Evolutionary conservation across 2,113 vertebrate species (phyloP).

Genomic region (Orcinus orca): DNA sequence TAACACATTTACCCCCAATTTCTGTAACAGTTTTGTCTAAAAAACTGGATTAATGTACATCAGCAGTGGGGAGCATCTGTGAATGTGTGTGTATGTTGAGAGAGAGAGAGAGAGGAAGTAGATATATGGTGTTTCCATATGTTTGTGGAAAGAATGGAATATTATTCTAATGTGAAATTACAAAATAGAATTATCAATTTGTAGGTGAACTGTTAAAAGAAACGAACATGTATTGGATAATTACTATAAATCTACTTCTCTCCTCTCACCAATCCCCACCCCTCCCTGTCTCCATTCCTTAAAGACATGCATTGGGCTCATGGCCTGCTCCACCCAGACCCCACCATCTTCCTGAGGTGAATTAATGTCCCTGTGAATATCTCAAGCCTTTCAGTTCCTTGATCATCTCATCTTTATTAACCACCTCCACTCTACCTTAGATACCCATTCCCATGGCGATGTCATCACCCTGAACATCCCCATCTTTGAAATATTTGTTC

Average conservation of each 20-base stretch:
- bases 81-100: background rate
- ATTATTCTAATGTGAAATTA: constrained; percentile 32
- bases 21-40: background rate
- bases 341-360: background rate
- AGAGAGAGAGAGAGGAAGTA: background rate
- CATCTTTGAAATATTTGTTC: background rate
- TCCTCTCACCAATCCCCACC: background rate
- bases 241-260: background rate
- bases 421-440: background rate
- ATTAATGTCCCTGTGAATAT: background rate
- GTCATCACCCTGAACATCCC: background rate
- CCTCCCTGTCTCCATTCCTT: background rate
- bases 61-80: background rate
- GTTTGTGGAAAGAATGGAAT: background rate
- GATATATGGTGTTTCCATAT: background rate
- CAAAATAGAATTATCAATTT: constrained; percentile 36
- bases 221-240: background rate
- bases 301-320: background rate
- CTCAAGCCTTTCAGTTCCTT: background rate
- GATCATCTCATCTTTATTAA: constrained; percentile 12
- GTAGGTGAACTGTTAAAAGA: background rate
- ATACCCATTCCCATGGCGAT: background rate
- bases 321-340: background rate
- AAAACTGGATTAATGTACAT: background rate
- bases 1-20: constrained; percentile 15